Evolutionary conservation across 2,888 invertebrate genomes (phyloP).

Genomic region (Platerodrilus igneus): DNA sequence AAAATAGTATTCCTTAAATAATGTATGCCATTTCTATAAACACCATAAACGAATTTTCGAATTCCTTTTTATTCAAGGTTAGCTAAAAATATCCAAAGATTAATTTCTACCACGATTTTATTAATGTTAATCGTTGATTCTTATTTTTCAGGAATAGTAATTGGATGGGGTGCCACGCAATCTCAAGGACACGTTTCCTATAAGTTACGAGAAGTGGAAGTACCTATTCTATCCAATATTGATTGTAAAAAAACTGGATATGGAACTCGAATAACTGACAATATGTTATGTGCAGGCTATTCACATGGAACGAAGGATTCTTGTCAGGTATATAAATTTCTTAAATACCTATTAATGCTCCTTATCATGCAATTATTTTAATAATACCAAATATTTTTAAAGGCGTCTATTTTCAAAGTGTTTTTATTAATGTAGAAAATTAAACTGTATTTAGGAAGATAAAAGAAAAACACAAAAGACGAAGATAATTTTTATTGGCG

Average conservation of each 20-base stretch:
- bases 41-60: too few relatives aligned
- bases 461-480: too few relatives aligned
- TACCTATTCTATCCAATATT: slow-evolving; percentile 64
- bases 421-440: too few relatives aligned
- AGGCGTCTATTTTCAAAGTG: neutral
- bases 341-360: neutral
- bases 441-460: too few relatives aligned
- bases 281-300: slow-evolving; percentile 78
- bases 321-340: slow-evolving; percentile 64
- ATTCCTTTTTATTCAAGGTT: too few relatives aligned
- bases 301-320: slow-evolving; percentile 69
- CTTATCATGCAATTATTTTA: slow-evolving; percentile 1
- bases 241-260: slow-evolving; percentile 67
- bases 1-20: too few relatives aligned
- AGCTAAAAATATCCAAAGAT: too few relatives aligned
- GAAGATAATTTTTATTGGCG: too few relatives aligned
- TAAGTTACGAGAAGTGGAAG: slow-evolving; percentile 68
- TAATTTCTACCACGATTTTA: too few relatives aligned
- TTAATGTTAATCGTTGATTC: too few relatives aligned
- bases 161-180: slow-evolving; percentile 74
- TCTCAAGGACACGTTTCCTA: slow-evolving; percentile 67
- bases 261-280: slow-evolving; percentile 66
- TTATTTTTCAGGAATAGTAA: slow-evolving; percentile 56
- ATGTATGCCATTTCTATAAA: too few relatives aligned
- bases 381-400: neutral